phyloP scores from a whole-genome alignment of 2,888 invertebrate genomes.

The Diploptera punctata region DNA sequence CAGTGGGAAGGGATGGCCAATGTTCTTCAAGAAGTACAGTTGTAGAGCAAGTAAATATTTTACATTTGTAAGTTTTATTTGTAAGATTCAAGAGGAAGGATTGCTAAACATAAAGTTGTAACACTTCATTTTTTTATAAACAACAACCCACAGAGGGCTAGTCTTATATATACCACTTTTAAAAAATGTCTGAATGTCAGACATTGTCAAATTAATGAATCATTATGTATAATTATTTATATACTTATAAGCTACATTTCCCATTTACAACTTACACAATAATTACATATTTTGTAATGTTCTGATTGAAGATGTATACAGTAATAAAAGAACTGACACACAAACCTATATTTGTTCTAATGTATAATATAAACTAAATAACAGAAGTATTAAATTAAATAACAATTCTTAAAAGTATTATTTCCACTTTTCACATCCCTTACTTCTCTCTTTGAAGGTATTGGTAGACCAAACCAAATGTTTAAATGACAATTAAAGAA shows the following conservation, averaged over 20 bases:
- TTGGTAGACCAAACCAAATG: no score
- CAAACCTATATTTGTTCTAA: neutral
- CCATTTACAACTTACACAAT: constrained; percentile 5
- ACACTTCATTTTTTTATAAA: constrained; percentile 21
- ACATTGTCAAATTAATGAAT: constrained; percentile 14
- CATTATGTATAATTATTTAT: neutral
- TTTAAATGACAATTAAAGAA: no score
- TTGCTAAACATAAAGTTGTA: constrained; percentile 17
- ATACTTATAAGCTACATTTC: neutral
- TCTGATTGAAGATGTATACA: neutral
- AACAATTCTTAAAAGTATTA: no score
- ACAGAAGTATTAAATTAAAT: no score
- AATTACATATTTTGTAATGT: neutral
- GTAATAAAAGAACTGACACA: neutral
- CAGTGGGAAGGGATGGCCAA: no score
- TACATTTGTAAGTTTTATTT: neutral
- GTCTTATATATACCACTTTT: neutral
- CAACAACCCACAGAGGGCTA: constrained; percentile 8
- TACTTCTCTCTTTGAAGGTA: no score
- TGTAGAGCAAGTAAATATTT: no score
- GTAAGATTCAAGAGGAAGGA: neutral
- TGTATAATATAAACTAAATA: no score
- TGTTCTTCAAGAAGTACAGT: no score
- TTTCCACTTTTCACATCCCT: no score
- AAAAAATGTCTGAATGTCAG: constrained; percentile 32